Conservation (phyloP, 2,113 vertebrate species). For the Apeltes quadracus region DNA sequence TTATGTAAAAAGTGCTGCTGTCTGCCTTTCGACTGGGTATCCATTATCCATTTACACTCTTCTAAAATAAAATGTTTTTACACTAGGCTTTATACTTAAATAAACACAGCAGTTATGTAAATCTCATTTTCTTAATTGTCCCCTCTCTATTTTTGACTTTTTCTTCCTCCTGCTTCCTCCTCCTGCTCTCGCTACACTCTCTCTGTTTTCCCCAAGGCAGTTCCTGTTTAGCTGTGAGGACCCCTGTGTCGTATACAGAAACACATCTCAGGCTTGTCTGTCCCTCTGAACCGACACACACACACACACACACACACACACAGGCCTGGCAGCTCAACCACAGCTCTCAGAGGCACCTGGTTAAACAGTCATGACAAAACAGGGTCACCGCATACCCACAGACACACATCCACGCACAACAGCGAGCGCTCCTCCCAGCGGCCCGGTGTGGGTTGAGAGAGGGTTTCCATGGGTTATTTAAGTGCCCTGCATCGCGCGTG, state of each 20-base stretch:
- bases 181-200: constrained; percentile 8
- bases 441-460: constrained; percentile 53
- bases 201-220: constrained; percentile 62
- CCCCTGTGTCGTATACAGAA: constrained; percentile 61
- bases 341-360: constrained; percentile 46
- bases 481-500: constrained; percentile 52
- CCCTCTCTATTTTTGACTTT: not conserved
- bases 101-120: constrained; percentile 19
- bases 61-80: no score
- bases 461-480: constrained; percentile 75
- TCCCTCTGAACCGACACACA: constrained; percentile 30
- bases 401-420: constrained; percentile 18
- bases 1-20: constrained; percentile 72
- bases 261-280: constrained; percentile 50
- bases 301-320: constrained; percentile 5
- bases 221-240: constrained; percentile 69
- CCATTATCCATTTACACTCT: constrained; percentile 12
- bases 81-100: constrained; percentile 12
- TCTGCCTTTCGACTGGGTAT: constrained; percentile 44
- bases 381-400: constrained; percentile 27
- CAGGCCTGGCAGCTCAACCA: constrained; percentile 25
- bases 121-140: constrained; percentile 19
- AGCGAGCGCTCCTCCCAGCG: constrained; percentile 41
- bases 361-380: constrained; percentile 60
- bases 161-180: constrained; percentile 19